A percentile compares a stretch with the other conserved stretches of the same genome.
These are phyloP conservation scores for Hypena proboscidalis DNA, from an alignment of 2,888 invertebrate species.

Conservation along the genomic window DNA sequence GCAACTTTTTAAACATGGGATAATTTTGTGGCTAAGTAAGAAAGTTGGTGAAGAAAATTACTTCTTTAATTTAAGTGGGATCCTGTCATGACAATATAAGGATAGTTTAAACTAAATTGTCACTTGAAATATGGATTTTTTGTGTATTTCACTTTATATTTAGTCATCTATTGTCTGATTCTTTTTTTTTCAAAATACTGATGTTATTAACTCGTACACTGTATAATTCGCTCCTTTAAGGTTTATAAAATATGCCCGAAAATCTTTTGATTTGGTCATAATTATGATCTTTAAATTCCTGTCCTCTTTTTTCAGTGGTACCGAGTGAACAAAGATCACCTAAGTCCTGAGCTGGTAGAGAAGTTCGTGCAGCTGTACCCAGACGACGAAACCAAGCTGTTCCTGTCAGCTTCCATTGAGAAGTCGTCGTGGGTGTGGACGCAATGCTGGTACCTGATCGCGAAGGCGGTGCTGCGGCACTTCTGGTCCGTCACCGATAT, in stretches of 20 bases:
- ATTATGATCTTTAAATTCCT: neutral
- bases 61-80: too few species aligned
- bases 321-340: slow-evolving; percentile 83
- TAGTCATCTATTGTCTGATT: neutral
- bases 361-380: slow-evolving; percentile 88
- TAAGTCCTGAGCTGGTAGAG: slow-evolving; percentile 82
- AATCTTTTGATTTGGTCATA: too few species aligned
- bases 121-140: too few species aligned
- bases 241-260: too few species aligned
- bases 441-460: slow-evolving; percentile 95
- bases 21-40: slow-evolving; percentile 15
- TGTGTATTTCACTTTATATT: too few species aligned
- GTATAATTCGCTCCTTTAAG: too few species aligned
- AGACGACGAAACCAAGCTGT: slow-evolving; percentile 90
- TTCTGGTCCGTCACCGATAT: slow-evolving; percentile 98
- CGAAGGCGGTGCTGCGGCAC: slow-evolving; percentile 92
- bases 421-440: slow-evolving; percentile 94
- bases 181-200: slow-evolving; percentile 1
- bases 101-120: too few species aligned
- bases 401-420: slow-evolving; percentile 90
- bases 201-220: too few species aligned
- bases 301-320: slow-evolving; percentile 88
- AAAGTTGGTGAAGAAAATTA: slow-evolving; percentile 10
- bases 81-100: too few species aligned
- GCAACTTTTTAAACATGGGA: slow-evolving; percentile 17